Evolutionary conservation across 2,888 invertebrate species (phyloP).

Genomic region (Aporophyla lueneburgensis): DNA sequence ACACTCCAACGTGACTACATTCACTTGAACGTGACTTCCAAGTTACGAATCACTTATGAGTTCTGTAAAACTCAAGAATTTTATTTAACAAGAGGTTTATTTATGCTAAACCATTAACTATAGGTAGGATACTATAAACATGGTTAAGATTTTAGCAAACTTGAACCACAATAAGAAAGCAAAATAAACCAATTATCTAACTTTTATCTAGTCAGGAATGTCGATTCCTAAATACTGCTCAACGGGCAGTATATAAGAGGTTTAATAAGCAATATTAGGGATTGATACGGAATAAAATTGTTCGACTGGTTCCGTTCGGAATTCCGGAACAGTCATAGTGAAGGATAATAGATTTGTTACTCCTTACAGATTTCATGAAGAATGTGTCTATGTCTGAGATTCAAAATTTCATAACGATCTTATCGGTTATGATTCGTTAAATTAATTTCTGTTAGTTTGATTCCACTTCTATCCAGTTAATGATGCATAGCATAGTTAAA

Average conservation of each 20-base stretch:
- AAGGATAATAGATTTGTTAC: conserved; percentile 20
- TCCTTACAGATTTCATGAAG: neutral
- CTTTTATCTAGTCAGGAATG: conserved; percentile 37
- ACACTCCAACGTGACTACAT: neutral
- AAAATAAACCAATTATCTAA: conserved; percentile 11
- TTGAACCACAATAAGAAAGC: too few species aligned
- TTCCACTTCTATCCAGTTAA: neutral
- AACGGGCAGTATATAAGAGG: conserved; percentile 9
- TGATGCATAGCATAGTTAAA: neutral
- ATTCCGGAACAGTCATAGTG: neutral
- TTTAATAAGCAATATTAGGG: conserved; percentile 40
- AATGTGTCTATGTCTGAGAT: neutral
- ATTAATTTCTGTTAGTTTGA: neutral
- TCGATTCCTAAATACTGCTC: conserved; percentile 24
- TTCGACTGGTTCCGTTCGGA: conserved; percentile 9
- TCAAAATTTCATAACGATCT: neutral
- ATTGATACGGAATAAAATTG: conserved; percentile 40
- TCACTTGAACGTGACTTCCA: conserved; percentile 12
- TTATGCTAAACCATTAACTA: neutral
- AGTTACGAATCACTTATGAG: conserved; percentile 3
- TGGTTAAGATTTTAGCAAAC: neutral
- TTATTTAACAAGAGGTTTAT: too few species aligned
- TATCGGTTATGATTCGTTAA: neutral
- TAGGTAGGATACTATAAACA: too few species aligned
- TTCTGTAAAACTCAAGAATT: neutral